Evolutionary conservation across 92 coral and sea anemone genomes (phyloP).

Genomic region (Parazoanthus atlanticus): DNA sequence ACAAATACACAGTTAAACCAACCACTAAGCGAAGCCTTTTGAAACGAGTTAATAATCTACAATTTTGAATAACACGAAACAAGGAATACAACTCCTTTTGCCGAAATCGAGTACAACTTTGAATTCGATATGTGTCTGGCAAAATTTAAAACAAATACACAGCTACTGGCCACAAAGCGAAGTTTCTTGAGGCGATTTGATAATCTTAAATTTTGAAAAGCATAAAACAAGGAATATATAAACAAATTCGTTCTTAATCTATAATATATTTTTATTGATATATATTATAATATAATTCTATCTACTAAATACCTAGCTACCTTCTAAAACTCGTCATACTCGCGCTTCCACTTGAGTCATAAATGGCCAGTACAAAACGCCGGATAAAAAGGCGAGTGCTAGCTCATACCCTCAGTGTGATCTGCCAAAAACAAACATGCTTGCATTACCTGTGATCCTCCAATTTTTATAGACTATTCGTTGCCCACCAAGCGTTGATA

Average conservation of each 20-base stretch:
- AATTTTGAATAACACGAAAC: too few relatives aligned
- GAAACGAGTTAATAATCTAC: too few relatives aligned
- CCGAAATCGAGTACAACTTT: conserved; percentile 2
- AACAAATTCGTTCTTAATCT: conserved; percentile 4
- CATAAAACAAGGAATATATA: conserved; percentile 18
- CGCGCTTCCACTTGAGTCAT: conserved; percentile 24
- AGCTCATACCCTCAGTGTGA: too few relatives aligned
- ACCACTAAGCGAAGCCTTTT: too few relatives aligned
- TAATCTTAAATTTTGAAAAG: neutral
- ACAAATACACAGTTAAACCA: too few relatives aligned
- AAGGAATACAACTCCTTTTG: neutral
- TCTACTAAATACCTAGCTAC: conserved; percentile 16
- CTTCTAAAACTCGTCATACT: neutral
- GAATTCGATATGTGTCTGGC: neutral
- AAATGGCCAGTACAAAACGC: neutral
- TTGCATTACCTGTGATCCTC: too few relatives aligned
- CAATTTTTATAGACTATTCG: too few relatives aligned
- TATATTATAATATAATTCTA: neutral
- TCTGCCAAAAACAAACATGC: too few relatives aligned
- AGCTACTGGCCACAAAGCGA: neutral
- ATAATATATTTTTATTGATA: too few relatives aligned
- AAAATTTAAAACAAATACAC: neutral
- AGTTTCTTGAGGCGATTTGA: neutral
- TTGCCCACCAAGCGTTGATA: too few relatives aligned
- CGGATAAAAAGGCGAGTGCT: too few relatives aligned